Evolutionary conservation across 2,797 vertebrate species (phyloP).

Genomic region (Rhynchonycteris naso): DNA sequence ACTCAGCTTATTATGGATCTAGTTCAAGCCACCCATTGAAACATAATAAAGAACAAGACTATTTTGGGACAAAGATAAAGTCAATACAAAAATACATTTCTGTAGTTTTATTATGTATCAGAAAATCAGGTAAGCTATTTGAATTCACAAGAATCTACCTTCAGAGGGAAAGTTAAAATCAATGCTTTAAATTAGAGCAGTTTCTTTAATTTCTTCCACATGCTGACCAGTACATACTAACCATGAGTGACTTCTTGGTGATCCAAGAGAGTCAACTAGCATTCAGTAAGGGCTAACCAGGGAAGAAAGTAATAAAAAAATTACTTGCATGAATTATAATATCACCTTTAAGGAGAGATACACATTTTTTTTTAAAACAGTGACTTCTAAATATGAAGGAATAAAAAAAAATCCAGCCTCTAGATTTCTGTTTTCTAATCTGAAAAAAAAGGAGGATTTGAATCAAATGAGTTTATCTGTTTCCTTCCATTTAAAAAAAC

Average conservation of each 20-base stretch:
- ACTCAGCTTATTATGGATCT: not conserved
- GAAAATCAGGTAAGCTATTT: not conserved
- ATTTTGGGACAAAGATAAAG: not conserved
- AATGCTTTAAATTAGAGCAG: not conserved
- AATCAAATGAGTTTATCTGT: not conserved
- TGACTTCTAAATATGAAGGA: not conserved
- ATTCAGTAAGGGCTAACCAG: not conserved
- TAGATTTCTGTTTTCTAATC: not conserved
- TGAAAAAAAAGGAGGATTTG: not conserved
- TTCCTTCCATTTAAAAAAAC: not conserved
- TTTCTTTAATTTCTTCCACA: not conserved
- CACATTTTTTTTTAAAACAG: not conserved
- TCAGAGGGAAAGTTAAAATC: not conserved
- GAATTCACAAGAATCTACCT: not conserved
- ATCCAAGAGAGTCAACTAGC: not conserved
- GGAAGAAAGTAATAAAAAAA: not conserved
- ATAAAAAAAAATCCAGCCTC: not conserved
- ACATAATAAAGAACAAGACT: not conserved
- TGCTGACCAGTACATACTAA: not conserved
- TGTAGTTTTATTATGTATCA: not conserved
- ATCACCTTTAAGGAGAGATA: not conserved
- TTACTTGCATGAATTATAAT: not conserved
- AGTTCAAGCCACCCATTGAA: not conserved
- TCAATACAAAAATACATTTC: not conserved
- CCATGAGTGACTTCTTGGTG: not conserved